Conservation (phyloP, 37 sponge, comb jelly and placozoan genomes). For the Spongia lamella region DNA sequence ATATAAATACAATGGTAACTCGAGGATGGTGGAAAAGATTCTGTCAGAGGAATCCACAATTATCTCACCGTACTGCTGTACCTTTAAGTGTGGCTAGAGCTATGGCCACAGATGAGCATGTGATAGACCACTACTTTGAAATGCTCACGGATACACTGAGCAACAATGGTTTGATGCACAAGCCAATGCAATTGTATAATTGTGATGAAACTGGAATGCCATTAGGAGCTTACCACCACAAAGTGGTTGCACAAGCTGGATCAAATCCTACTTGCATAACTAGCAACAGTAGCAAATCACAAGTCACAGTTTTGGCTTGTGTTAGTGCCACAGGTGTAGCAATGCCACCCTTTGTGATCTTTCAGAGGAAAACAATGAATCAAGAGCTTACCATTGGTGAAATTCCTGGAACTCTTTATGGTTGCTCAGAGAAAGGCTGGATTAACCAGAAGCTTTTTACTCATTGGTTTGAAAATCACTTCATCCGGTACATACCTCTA, state of each 20-base stretch:
- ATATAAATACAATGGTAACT: not conserved
- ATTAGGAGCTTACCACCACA: not conserved
- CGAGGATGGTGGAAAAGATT: conserved; percentile 26
- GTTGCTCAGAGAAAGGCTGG: conserved; percentile 39
- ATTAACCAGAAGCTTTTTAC: conserved; percentile 16
- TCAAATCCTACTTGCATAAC: conserved; percentile 2
- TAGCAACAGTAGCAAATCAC: conserved; percentile 8
- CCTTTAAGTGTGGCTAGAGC: conserved; percentile 20
- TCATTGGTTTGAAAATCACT: conserved; percentile 22
- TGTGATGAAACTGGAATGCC: conserved; percentile 47
- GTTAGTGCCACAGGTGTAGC: conserved; percentile 26
- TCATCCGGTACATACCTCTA: conserved; percentile 27
- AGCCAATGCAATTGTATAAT: conserved; percentile 33
- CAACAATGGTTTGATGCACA: conserved; percentile 35
- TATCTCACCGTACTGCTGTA: conserved; percentile 9
- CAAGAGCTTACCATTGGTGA: conserved; percentile 28
- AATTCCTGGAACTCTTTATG: conserved; percentile 38
- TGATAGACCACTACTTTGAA: conserved; percentile 24
- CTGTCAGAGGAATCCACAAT: conserved; percentile 7
- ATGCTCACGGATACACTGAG: conserved; percentile 12
- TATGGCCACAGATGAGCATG: conserved; percentile 10
- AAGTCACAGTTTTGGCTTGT: conserved; percentile 31
- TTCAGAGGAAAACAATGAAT: conserved; percentile 15
- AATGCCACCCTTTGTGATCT: conserved; percentile 35
- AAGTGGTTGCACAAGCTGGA: conserved; percentile 12